Percentiles rank a stretch among this genome's conserved stretches.
These are phyloP conservation scores for Clanis bilineata DNA, from an alignment of 2,888 invertebrate genomes.

Conservation along the genomic window DNA sequence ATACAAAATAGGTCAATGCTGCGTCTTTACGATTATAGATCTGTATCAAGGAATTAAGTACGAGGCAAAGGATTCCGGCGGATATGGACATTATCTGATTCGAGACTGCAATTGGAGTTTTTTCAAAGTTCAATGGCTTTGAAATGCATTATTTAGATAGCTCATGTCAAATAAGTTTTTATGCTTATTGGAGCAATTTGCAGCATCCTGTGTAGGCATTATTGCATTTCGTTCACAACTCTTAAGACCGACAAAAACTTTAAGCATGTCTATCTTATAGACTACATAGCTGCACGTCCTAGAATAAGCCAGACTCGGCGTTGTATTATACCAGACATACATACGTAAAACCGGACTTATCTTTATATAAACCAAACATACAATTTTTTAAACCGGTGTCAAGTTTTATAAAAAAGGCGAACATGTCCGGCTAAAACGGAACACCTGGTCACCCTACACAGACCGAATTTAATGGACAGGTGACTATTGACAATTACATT, in stretches of 20 bases:
- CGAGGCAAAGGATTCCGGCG: constrained; percentile 39
- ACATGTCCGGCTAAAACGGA: too few relatives aligned
- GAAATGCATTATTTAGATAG: background rate
- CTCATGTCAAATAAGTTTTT: background rate
- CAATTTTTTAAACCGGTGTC: too few relatives aligned
- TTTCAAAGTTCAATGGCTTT: constrained; percentile 26
- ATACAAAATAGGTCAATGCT: background rate
- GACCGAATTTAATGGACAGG: background rate
- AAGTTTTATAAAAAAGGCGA: too few relatives aligned
- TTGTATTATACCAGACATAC: too few relatives aligned
- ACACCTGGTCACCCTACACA: too few relatives aligned
- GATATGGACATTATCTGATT: constrained; percentile 56
- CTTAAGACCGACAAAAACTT: too few relatives aligned
- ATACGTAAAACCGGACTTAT: too few relatives aligned
- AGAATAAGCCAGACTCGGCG: too few relatives aligned
- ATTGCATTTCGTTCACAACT: constrained; percentile 11
- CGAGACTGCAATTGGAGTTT: constrained; percentile 41
- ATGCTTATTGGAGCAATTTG: background rate
- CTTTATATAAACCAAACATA: too few relatives aligned
- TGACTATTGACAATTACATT: background rate
- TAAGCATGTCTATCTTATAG: too few relatives aligned
- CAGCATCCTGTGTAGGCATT: background rate
- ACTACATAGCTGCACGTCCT: too few relatives aligned
- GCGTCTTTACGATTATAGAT: background rate
- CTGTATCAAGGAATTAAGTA: constrained; percentile 38